Evolutionary conservation across 2,888 invertebrate species (phyloP).

Genomic region (Cepaea hortensis): DNA sequence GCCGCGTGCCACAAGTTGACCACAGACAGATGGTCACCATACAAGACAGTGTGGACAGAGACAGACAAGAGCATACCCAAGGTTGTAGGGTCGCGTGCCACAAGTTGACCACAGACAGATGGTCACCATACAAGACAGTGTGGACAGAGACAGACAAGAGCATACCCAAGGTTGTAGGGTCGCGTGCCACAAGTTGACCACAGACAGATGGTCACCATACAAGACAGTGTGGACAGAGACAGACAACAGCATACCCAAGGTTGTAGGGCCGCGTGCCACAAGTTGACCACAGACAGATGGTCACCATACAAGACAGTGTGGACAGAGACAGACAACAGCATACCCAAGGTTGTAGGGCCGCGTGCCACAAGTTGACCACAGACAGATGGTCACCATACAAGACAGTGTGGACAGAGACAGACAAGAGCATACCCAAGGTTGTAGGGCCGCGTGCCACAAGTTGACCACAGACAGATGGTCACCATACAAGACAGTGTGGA

Average conservation of each 20-base stretch:
- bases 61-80: conserved; percentile 17
- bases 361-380: conserved; percentile 53
- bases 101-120: conserved; percentile 55
- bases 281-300: conserved; percentile 54
- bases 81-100: conserved; percentile 4
- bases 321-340: background rate
- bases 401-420: too few relatives aligned
- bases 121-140: conserved; percentile 53
- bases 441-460: conserved; percentile 40
- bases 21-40: conserved; percentile 55
- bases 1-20: conserved; percentile 48
- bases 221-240: too few relatives aligned
- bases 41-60: too few relatives aligned
- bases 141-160: background rate
- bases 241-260: conserved; percentile 22
- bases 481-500: conserved; percentile 53
- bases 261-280: conserved; percentile 38
- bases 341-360: conserved; percentile 19
- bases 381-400: conserved; percentile 53
- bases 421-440: conserved; percentile 22
- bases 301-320: conserved; percentile 52
- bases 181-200: conserved; percentile 52
- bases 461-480: conserved; percentile 54
- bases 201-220: conserved; percentile 54
- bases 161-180: conserved; percentile 21